These are phyloP conservation scores for Zapus hudsonius DNA, from an alignment of 2,113 vertebrate genomes.

Conservation along the genomic window DNA sequence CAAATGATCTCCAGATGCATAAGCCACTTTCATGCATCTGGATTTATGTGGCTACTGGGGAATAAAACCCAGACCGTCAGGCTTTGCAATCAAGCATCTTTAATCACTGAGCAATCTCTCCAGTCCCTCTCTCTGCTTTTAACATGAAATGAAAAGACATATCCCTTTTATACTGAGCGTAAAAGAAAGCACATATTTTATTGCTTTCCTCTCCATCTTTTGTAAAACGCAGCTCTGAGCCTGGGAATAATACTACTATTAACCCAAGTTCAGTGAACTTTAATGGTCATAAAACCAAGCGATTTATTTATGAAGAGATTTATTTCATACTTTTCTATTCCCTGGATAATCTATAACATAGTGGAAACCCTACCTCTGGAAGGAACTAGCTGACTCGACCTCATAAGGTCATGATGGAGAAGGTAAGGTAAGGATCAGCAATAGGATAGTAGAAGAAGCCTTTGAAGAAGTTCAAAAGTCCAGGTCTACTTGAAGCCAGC, in stretches of 20 bases:
- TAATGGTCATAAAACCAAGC: not conserved
- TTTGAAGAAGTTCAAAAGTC: not conserved
- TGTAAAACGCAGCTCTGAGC: slow-evolving; percentile 33
- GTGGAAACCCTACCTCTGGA: not conserved
- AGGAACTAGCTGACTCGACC: not conserved
- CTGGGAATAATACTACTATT: slow-evolving; percentile 18
- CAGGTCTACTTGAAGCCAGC: not conserved
- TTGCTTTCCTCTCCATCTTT: slow-evolving; percentile 30
- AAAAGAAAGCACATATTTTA: not conserved
- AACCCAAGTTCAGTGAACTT: not conserved
- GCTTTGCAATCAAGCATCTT: too few species aligned
- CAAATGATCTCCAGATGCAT: too few species aligned
- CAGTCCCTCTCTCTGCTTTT: not conserved
- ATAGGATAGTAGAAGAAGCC: not conserved
- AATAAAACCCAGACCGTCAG: too few species aligned
- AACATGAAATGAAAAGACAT: slow-evolving; percentile 6
- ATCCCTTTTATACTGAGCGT: not conserved
- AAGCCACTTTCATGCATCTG: too few species aligned
- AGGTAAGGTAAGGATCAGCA: not conserved
- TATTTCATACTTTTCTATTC: not conserved
- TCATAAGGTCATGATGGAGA: not conserved
- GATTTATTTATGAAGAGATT: not conserved
- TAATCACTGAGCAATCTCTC: too few species aligned
- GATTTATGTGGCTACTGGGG: too few species aligned
- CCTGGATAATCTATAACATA: not conserved